Evolutionary conservation across 2,113 vertebrate species (phyloP).

Genomic region (Phrynosoma blainvillii): DNA sequence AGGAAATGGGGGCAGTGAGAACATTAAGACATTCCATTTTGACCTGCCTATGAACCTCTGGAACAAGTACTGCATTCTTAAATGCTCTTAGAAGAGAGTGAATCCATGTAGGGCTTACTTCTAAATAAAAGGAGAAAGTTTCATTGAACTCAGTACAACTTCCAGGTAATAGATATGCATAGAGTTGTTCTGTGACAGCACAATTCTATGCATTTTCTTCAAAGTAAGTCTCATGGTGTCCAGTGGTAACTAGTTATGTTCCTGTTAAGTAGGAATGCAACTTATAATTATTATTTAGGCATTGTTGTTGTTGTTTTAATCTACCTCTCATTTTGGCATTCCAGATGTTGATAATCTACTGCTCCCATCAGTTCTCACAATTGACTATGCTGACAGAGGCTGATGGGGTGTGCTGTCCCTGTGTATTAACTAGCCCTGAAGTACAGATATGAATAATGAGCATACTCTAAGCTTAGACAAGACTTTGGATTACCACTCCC

Average conservation of each 20-base stretch:
- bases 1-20: background rate
- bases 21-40: background rate
- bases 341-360: no score
- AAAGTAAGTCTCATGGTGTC: background rate
- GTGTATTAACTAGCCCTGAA: background rate
- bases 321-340: background rate
- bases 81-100: background rate
- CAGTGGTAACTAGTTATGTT: no score
- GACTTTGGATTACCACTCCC: no score
- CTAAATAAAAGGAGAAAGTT: background rate
- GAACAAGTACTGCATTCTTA: background rate
- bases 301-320: background rate
- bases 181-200: background rate
- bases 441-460: background rate
- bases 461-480: no score
- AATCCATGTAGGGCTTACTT: background rate
- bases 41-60: background rate
- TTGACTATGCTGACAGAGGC: background rate
- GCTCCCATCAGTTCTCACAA: no score
- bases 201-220: background rate
- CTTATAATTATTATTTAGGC: no score
- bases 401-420: background rate
- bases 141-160: background rate
- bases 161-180: background rate
- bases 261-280: no score